Evolutionary conservation across 2,797 vertebrate species (phyloP).

Genomic region (Neopelma chrysocephalum): DNA sequence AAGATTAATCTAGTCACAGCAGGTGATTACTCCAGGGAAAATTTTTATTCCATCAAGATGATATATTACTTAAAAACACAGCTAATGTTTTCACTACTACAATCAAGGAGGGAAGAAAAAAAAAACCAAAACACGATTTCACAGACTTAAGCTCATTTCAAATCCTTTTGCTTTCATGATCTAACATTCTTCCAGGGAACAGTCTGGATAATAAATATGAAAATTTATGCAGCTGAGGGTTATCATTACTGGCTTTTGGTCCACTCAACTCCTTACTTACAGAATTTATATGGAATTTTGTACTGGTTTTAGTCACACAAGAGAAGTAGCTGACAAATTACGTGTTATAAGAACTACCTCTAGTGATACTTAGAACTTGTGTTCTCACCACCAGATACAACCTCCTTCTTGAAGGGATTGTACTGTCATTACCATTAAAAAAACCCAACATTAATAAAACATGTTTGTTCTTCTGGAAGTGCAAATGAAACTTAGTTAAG

Average conservation of each 20-base stretch:
- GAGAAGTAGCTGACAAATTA: background rate
- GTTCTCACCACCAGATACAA: background rate
- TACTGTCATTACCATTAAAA: background rate
- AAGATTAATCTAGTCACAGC: background rate
- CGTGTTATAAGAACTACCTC: accelerated
- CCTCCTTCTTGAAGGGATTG: background rate
- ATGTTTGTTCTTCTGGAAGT: background rate
- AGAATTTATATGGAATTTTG: background rate
- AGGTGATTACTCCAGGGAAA: background rate
- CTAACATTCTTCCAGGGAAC: background rate
- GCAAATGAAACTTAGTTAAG: background rate
- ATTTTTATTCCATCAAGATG: background rate
- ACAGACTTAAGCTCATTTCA: background rate
- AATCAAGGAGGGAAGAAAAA: background rate
- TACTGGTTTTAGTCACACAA: background rate
- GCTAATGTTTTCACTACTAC: background rate
- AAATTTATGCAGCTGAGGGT: background rate
- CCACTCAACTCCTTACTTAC: background rate
- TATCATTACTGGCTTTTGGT: background rate
- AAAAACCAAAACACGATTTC: background rate
- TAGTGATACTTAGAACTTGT: background rate
- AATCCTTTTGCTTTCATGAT: background rate
- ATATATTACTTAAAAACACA: background rate
- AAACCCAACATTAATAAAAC: background rate
- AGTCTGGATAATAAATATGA: background rate